Evolutionary conservation across 2,888 invertebrate species (phyloP).

Genomic region (Chalcis sispes): DNA sequence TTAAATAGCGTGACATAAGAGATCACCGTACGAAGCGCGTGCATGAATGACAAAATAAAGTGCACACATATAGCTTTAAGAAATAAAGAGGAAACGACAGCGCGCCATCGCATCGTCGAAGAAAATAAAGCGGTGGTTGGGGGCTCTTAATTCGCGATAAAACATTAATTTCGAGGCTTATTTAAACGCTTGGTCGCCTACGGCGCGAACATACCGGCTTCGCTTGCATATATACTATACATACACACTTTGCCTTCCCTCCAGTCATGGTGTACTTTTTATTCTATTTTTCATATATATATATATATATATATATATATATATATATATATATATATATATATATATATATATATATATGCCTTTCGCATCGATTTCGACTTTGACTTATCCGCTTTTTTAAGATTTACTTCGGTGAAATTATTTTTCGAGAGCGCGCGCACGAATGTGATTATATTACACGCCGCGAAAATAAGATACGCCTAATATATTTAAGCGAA

Average conservation of each 20-base stretch:
- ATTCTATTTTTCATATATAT: neutral
- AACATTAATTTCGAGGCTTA: slow-evolving; percentile 67
- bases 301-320: slow-evolving; percentile 13
- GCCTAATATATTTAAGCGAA: slow-evolving; percentile 36
- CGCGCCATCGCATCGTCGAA: neutral
- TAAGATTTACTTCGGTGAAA: slow-evolving; percentile 37
- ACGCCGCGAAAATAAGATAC: neutral
- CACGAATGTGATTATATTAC: slow-evolving; percentile 19
- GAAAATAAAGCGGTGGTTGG: neutral
- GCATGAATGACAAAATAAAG: slow-evolving; percentile 25
- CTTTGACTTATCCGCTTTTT: slow-evolving; percentile 55
- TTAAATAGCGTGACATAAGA: slow-evolving; percentile 37
- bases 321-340: slow-evolving; percentile 1
- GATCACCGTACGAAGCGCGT: slow-evolving; percentile 2
- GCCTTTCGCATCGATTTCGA: slow-evolving; percentile 42
- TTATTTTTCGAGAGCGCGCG: slow-evolving; percentile 38
- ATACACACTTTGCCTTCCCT: slow-evolving; percentile 23
- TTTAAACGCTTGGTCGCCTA: slow-evolving; percentile 61
- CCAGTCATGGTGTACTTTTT: slow-evolving; percentile 38
- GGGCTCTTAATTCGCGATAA: slow-evolving; percentile 68
- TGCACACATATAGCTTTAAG: neutral
- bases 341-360: neutral
- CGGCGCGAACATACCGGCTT: slow-evolving; percentile 66
- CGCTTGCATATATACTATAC: slow-evolving; percentile 5
- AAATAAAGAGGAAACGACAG: neutral